Evolutionary conservation across 2,113 vertebrate genomes (phyloP).

Genomic region (Nansenia antarctica): DNA sequence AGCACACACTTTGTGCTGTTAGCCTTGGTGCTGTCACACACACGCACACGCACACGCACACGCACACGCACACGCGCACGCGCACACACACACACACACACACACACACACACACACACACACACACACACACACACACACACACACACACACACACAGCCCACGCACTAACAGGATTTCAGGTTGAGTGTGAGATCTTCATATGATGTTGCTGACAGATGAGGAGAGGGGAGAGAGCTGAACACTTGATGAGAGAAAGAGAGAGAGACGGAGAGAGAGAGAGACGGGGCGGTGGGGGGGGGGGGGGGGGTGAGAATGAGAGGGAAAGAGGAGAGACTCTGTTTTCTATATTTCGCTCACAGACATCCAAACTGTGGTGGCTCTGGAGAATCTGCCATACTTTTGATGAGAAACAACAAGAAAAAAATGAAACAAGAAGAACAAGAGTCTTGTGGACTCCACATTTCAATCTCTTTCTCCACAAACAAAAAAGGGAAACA

Average conservation of each 20-base stretch:
- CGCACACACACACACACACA: conserved; percentile 16
- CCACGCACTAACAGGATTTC: conserved; percentile 34
- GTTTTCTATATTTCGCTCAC: not conserved
- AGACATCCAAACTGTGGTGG: not conserved
- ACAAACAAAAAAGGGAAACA: not conserved
- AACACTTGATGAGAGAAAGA: not conserved
- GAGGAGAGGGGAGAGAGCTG: conserved; percentile 1
- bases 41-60: too few relatives aligned
- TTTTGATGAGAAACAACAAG: not conserved
- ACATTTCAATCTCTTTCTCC: too few relatives aligned
- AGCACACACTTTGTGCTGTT: conserved; percentile 2
- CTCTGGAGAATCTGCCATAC: not conserved
- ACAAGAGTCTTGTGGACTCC: too few relatives aligned
- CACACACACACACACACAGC: not conserved
- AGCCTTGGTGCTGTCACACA: conserved; percentile 28
- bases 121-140: not conserved
- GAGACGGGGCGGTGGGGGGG: not conserved
- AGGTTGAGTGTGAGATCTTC: conserved; percentile 21
- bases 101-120: not conserved
- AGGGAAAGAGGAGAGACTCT: not conserved
- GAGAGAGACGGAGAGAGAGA: not conserved
- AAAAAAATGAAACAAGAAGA: not conserved
- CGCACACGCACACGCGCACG: not conserved
- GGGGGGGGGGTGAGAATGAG: not conserved
- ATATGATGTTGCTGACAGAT: conserved; percentile 20